Evolutionary conservation across 2,113 vertebrate genomes (phyloP).

Genomic region (Phyllostomus discolor): DNA sequence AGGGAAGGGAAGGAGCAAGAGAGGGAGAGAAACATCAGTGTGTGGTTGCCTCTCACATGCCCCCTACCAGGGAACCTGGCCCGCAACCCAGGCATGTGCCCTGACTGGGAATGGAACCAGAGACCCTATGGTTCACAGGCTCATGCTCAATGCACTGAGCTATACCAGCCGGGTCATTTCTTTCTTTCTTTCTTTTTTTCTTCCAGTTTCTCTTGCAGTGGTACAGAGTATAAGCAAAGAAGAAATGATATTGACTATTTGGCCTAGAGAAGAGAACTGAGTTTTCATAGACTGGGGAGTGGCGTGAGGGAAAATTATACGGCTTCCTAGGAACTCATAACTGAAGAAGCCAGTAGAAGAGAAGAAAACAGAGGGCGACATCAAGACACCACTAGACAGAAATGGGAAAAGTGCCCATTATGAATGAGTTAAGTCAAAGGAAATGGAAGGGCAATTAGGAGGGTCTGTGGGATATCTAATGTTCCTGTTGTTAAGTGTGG

Average conservation of each 20-base stretch:
- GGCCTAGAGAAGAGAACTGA: neutral
- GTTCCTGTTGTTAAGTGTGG: conserved; percentile 30
- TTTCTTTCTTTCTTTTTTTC: neutral
- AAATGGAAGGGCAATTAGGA: conserved; percentile 20
- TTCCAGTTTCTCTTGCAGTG: neutral
- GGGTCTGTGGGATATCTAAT: conserved; percentile 45
- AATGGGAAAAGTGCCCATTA: neutral
- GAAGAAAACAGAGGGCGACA: neutral
- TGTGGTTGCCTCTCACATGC: too few species aligned
- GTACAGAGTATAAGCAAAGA: neutral
- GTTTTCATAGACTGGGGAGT: neutral
- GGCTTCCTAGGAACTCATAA: neutral
- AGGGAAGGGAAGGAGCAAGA: too few species aligned
- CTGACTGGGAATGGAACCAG: too few species aligned
- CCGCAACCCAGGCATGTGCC: too few species aligned
- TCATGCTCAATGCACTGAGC: too few species aligned
- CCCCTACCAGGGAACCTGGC: too few species aligned
- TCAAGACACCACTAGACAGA: neutral
- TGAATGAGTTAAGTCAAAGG: conserved; percentile 35
- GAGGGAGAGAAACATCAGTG: too few species aligned
- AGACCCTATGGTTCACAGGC: too few species aligned
- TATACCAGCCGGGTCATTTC: neutral
- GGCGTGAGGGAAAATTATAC: neutral
- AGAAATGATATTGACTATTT: neutral
- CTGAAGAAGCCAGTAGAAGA: neutral